phyloP scores from a whole-genome alignment of 2,888 invertebrate species.

The Cephus pulcher region DNA sequence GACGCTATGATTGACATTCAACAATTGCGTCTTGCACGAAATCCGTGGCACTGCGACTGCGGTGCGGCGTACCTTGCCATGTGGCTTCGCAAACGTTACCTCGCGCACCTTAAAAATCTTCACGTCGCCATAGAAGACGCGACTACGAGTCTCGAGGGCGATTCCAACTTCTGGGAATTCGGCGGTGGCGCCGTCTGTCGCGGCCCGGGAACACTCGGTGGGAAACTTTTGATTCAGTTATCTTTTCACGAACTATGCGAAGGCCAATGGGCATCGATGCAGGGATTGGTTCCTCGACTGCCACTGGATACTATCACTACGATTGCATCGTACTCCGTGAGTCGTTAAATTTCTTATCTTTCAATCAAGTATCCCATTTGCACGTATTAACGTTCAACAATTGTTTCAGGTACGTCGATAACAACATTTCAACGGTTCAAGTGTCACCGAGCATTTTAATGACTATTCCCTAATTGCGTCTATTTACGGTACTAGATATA shows the following conservation, averaged over 20 bases:
- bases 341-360: neutral
- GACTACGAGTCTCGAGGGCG: slow-evolving; percentile 9
- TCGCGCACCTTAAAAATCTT: slow-evolving; percentile 4
- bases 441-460: neutral
- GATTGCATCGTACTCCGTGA: neutral
- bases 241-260: slow-evolving; percentile 80
- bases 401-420: neutral
- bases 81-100: slow-evolving; percentile 65
- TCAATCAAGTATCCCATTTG: neutral
- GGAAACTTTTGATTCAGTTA: slow-evolving; percentile 75
- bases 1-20: slow-evolving; percentile 74
- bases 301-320: slow-evolving; percentile 64
- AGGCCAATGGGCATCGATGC: slow-evolving; percentile 85
- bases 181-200: slow-evolving; percentile 69
- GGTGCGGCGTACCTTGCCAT: slow-evolving; percentile 78
- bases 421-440: neutral
- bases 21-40: slow-evolving; percentile 78
- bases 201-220: slow-evolving; percentile 79
- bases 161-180: slow-evolving; percentile 53
- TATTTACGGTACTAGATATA: neutral
- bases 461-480: neutral
- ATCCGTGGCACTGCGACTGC: slow-evolving; percentile 87
- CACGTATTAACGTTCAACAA: neutral
- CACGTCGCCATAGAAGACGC: neutral
- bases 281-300: slow-evolving; percentile 75